Evolutionary conservation across 1,140 invertebrate species (phyloP).

Genomic region (Heliothis virescens): DNA sequence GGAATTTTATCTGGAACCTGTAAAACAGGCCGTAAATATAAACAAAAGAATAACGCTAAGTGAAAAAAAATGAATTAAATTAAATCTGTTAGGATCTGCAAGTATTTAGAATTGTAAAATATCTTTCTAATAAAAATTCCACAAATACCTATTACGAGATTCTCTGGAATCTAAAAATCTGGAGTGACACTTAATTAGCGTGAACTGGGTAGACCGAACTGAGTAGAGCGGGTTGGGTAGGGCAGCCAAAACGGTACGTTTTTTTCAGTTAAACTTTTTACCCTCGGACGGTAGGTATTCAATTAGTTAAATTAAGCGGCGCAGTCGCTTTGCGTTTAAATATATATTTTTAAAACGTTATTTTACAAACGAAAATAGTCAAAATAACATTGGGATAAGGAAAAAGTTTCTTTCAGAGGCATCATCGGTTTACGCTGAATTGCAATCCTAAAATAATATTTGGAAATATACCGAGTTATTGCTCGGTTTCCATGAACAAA

Average conservation of each 20-base stretch:
- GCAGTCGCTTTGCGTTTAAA: conserved; percentile 27
- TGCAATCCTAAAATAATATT: conserved; percentile 31
- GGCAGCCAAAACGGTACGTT: conserved; percentile 37
- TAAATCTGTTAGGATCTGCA: no score
- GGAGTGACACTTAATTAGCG: conserved; percentile 49
- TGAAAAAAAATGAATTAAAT: no score
- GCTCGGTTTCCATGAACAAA: no score
- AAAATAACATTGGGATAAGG: background rate
- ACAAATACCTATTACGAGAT: background rate
- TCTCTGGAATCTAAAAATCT: conserved; percentile 30
- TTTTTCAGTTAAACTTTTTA: conserved; percentile 51
- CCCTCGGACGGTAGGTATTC: conserved; percentile 38
- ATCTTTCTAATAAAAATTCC: conserved; percentile 5
- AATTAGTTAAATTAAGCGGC: conserved; percentile 53
- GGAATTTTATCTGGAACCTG: no score
- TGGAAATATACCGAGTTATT: no score
- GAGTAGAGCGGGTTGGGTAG: conserved; percentile 13
- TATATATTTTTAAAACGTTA: conserved; percentile 16
- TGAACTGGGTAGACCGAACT: conserved; percentile 5
- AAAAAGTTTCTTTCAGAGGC: conserved; percentile 4
- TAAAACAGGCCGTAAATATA: no score
- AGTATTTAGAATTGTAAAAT: background rate
- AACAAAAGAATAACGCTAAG: no score
- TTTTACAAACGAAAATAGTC: conserved; percentile 15
- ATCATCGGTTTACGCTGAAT: background rate